A percentile compares a stretch with the other conserved stretches of the same genome.
These are phyloP conservation scores for Patagioenas fasciata DNA, from an alignment of 2,113 vertebrate genomes.

Conservation along the genomic window DNA sequence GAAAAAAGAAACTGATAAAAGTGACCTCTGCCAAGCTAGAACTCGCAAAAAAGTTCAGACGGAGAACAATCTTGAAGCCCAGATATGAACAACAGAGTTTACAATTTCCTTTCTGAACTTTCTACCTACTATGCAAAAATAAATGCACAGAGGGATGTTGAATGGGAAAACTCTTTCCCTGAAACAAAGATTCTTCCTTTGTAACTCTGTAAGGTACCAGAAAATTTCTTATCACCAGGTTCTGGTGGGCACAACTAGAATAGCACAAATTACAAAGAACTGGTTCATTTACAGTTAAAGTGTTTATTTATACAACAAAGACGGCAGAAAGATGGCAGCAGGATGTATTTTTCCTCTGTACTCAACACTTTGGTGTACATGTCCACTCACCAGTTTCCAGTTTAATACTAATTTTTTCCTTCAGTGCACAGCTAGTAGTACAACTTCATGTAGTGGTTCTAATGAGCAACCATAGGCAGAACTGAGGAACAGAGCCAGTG, in stretches of 20 bases:
- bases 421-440: neutral
- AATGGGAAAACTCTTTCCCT: neutral
- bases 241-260: neutral
- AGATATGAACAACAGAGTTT: accelerated
- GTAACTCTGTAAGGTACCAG: neutral
- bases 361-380: neutral
- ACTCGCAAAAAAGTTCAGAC: neutral
- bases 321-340: neutral
- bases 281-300: neutral
- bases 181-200: neutral
- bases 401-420: neutral
- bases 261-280: neutral
- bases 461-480: neutral
- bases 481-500: neutral
- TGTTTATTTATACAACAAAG: neutral
- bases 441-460: neutral
- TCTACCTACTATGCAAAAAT: neutral
- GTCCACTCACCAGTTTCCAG: neutral
- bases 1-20: neutral
- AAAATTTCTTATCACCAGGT: neutral
- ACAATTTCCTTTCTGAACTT: neutral
- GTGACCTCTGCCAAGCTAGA: neutral
- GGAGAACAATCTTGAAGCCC: neutral
- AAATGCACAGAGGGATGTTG: neutral
- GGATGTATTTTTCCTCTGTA: neutral